phyloP scores from a whole-genome alignment of 2,888 invertebrate genomes.

The Pomacea canaliculata region DNA sequence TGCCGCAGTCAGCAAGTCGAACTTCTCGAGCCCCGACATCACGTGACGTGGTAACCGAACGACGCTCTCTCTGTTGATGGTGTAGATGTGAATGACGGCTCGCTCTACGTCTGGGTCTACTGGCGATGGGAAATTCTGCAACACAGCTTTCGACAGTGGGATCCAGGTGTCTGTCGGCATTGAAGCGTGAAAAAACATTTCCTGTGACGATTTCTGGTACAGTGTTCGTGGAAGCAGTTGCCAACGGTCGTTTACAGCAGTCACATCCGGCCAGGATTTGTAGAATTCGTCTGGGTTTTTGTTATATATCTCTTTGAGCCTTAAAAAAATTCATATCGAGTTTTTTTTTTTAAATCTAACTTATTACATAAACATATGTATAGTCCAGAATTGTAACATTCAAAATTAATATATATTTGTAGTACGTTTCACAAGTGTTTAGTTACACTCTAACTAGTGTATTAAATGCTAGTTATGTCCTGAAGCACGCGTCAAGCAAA shows the following conservation, averaged over 20 bases:
- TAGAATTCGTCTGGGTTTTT: constrained; percentile 7
- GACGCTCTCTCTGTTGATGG: not conserved
- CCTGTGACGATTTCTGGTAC: not conserved
- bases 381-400: too few species aligned
- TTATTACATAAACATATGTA: too few species aligned
- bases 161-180: constrained; percentile 5
- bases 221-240: not conserved
- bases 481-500: too few species aligned
- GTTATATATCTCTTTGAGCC: not conserved
- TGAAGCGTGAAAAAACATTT: constrained; percentile 6
- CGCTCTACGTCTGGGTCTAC: constrained; percentile 2
- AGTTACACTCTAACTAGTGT: too few species aligned
- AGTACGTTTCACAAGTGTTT: too few species aligned
- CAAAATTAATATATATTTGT: too few species aligned
- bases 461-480: too few species aligned
- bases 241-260: constrained; percentile 10
- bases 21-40: not conserved
- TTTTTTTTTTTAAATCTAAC: too few species aligned
- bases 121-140: not conserved
- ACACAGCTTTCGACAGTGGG: not conserved
- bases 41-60: constrained; percentile 6
- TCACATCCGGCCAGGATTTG: constrained; percentile 14
- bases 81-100: constrained; percentile 13
- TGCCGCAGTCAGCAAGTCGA: not conserved
- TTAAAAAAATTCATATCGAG: not conserved